Conservation (phyloP, 2,888 invertebrate genomes). For the Mycalesis mineus region DNA sequence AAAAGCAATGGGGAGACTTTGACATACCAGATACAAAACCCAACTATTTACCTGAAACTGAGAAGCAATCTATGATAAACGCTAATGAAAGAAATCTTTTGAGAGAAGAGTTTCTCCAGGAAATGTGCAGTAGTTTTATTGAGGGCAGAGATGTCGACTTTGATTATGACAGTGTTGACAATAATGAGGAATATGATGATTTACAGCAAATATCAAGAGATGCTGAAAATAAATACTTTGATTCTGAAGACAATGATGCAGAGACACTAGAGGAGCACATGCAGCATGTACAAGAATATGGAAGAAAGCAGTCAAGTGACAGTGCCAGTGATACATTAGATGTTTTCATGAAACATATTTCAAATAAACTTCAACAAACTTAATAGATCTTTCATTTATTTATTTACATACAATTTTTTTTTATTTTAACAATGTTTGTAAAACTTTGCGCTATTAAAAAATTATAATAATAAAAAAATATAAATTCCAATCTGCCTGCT, state of each 20-base stretch:
- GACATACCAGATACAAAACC: constrained; percentile 60
- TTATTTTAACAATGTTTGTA: no score
- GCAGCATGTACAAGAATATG: constrained; percentile 58
- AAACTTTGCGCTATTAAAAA: no score
- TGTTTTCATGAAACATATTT: constrained; percentile 82
- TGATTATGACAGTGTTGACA: constrained; percentile 89
- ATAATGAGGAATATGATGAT: constrained; percentile 88
- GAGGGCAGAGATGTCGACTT: constrained; percentile 89
- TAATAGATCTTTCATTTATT: constrained; percentile 12
- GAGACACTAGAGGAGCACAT: constrained; percentile 62
- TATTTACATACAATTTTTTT: neutral
- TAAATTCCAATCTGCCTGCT: no score
- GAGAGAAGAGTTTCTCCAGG: constrained; percentile 87
- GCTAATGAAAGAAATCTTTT: constrained; percentile 81
- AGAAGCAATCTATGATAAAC: constrained; percentile 63
- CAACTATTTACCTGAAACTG: constrained; percentile 46
- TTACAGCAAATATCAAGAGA: constrained; percentile 83
- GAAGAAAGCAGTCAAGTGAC: constrained; percentile 40
- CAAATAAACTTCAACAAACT: constrained; percentile 53
- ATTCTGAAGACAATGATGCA: constrained; percentile 85
- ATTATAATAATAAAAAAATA: no score
- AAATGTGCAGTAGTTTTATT: constrained; percentile 91
- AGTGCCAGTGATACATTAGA: constrained; percentile 83
- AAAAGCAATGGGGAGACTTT: constrained; percentile 77
- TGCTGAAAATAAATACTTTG: constrained; percentile 94